Percentiles rank a stretch among this genome's conserved stretches.
Evolutionary conservation across 2,797 vertebrate genomes (phyloP).

Genomic region (Melanotaenia maccullochi): DNA sequence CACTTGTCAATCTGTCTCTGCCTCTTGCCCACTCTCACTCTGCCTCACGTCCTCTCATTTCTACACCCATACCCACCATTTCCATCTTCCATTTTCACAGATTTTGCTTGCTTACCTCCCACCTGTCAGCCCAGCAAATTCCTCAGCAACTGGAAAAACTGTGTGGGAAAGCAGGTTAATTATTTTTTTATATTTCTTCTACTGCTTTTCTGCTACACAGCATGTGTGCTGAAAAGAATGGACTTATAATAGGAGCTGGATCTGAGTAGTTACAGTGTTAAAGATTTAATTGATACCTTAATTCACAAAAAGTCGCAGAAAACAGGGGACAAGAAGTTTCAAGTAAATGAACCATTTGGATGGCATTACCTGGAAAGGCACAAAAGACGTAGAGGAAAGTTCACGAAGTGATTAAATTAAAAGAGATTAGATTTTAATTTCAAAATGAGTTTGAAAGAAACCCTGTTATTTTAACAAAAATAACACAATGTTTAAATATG

Average conservation of each 20-base stretch:
- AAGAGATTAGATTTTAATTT: too few relatives aligned
- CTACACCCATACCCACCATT: conserved; percentile 33
- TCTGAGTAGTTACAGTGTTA: conserved; percentile 2
- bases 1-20: conserved; percentile 30
- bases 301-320: background rate
- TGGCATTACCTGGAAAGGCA: too few relatives aligned
- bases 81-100: conserved; percentile 44
- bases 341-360: background rate
- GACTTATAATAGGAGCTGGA: conserved; percentile 6
- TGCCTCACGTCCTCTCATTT: conserved; percentile 46
- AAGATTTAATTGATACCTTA: conserved; percentile 13
- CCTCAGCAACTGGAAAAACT: conserved; percentile 48
- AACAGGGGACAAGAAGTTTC: background rate
- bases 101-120: conserved; percentile 57
- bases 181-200: conserved; percentile 30
- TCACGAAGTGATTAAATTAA: too few relatives aligned
- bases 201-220: conserved; percentile 8
- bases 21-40: conserved; percentile 20
- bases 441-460: too few relatives aligned
- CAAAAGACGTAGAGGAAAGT: too few relatives aligned
- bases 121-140: conserved; percentile 47
- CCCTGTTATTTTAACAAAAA: too few relatives aligned
- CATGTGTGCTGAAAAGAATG: background rate
- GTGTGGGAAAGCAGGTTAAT: conserved; percentile 41
- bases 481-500: conserved; percentile 1